These are phyloP conservation scores for Tetramorium alpestre DNA, from an alignment of 1,140 invertebrate genomes.

Conservation along the genomic window DNA sequence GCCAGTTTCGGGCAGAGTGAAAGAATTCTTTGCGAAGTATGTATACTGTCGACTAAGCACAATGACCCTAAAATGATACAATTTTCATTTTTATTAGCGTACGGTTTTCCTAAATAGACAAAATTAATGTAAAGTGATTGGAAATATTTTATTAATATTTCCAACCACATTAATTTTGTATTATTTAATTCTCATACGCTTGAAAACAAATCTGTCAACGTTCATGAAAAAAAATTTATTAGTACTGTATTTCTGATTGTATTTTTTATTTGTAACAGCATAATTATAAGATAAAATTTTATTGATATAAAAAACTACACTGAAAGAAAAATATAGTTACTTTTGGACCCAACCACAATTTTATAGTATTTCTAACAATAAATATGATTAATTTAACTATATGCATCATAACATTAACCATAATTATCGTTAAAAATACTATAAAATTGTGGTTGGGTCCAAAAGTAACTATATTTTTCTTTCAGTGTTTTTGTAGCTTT, in stretches of 20 bases:
- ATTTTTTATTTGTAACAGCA: no score
- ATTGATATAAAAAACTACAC: background rate
- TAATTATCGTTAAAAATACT: no score
- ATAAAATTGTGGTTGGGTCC: no score
- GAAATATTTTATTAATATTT: background rate
- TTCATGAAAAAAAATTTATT: background rate
- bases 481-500: background rate
- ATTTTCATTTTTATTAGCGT: background rate
- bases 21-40: slow-evolving; percentile 86
- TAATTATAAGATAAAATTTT: background rate
- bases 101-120: background rate
- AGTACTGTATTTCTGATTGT: background rate
- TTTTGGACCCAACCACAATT: no score
- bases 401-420: no score
- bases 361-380: no score
- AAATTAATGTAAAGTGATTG: no score
- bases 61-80: slow-evolving; percentile 87
- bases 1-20: slow-evolving; percentile 87
- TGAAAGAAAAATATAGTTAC: no score
- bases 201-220: background rate
- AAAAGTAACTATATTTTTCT: no score
- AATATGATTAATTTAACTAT: no score
- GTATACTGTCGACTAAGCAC: slow-evolving; percentile 89
- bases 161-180: background rate
- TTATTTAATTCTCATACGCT: background rate